Percentiles rank a stretch among this genome's conserved stretches.
Evolutionary conservation across 2,797 vertebrate genomes (phyloP).

Genomic region (Streptopelia turtur): DNA sequence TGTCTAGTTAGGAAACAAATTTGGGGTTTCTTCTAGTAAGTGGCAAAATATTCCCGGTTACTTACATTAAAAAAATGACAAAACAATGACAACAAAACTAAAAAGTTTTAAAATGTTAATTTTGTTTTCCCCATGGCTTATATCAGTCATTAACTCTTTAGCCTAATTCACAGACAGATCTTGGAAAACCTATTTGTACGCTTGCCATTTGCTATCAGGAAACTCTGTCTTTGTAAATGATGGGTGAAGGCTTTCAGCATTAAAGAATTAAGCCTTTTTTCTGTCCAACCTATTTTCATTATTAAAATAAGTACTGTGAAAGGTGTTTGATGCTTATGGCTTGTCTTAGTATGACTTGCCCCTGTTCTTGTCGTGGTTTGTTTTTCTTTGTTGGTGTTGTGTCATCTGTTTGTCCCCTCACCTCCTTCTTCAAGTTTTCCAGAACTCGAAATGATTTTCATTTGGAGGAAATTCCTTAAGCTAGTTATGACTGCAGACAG

Average conservation of each 20-base stretch:
- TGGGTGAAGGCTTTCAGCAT: background rate
- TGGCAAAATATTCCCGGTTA: background rate
- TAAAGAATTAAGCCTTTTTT: background rate
- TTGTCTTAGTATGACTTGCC: background rate
- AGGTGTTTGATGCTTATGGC: background rate
- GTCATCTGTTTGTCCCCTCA: background rate
- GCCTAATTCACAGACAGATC: too few species aligned
- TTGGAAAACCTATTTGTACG: background rate
- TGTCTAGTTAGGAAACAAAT: slow-evolving; percentile 6
- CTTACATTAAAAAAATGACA: background rate
- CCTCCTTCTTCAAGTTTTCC: background rate
- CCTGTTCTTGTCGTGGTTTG: background rate
- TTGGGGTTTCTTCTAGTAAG: background rate
- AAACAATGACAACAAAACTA: background rate
- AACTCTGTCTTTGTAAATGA: background rate
- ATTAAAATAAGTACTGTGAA: background rate
- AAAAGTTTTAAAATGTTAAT: background rate
- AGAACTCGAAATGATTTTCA: background rate
- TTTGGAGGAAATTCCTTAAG: background rate
- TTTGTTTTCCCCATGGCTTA: too few species aligned
- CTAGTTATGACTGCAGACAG: background rate
- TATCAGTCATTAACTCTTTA: too few species aligned
- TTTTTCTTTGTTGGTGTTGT: background rate
- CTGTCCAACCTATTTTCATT: background rate
- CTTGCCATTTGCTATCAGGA: background rate